Base-by-base conservation (phyloP, 2,113 vertebrate species). In the Artemisiospiza belli region DNA sequence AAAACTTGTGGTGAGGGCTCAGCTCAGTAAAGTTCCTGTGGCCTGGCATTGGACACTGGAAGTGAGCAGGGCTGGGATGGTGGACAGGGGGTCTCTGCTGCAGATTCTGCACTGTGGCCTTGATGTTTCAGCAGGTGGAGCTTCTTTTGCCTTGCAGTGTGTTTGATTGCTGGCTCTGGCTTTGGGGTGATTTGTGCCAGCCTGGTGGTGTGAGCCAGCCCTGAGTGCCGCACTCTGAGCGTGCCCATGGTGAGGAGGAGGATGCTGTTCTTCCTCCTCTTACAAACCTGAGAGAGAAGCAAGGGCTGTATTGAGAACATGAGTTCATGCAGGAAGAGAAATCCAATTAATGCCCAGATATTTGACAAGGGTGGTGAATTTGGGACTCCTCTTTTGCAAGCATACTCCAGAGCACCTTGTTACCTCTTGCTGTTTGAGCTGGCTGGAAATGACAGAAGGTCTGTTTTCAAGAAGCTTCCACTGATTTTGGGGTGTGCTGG, bases 211-310 rank as follows among this genome's bases (percentile, higher is more conserved):
- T 2, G 0, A 57, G n/a, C 27, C 46, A 67, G 46, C 37, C 46
- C 77, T 35, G 72, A 59, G n/a, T 12, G 62, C 41, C 46, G 15
- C 37, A 24, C 69, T 20, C 61, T n/a, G 80, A 63, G 31, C 35
- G 1, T 8, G 30, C 31, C 51, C 35, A 5, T 0, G 0, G 49
- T 12, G 6, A 2, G 9, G 5, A 1, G 2, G 15, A 47, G 61
- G 52, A 24, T 1, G 10, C 31, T 39, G 9, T 46, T 89, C 59
- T 49, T 83, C 47, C 15, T 59, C 21, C 41, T 14, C n/a, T n/a
- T n/a, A 13, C 0, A 44, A 17, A 89, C 33, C 49, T 82, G 84
- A 76, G 62, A 22, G 82, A 39, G 62, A 57, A 49, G 6, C 7
- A 20, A 44, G 49, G 58, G 21, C 51, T 72, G 89, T 33, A 4